phyloP scores from a whole-genome alignment of 2,113 vertebrate genomes.

The Bos javanicus region DNA sequence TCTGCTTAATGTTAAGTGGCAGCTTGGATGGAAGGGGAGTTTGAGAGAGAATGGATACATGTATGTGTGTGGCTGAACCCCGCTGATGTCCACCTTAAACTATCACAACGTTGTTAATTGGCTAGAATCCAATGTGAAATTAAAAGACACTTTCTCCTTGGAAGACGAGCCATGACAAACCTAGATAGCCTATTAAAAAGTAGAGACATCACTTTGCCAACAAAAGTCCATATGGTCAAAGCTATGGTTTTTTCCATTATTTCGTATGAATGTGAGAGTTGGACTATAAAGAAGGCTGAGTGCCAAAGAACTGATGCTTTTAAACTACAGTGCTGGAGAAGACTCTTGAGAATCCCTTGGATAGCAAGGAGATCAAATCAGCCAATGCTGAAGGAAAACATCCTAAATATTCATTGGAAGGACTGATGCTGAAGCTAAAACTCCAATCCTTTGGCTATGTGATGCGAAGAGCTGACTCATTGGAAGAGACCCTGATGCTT shows the following conservation, averaged over 20 bases:
- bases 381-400: not conserved
- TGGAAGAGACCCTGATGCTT: not conserved
- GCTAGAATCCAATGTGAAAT: not conserved
- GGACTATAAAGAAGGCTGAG: not conserved
- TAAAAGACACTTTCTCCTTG: not conserved
- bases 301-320: not conserved
- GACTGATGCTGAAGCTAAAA: not conserved
- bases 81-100: not conserved
- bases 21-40: not conserved
- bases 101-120: not conserved
- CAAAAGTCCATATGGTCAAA: not conserved
- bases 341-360: not conserved
- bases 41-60: not conserved
- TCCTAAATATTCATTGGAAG: not conserved
- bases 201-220: not conserved
- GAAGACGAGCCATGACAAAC: not conserved
- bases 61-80: not conserved
- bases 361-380: not conserved
- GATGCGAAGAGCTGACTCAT: fast-evolving
- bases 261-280: not conserved
- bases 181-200: not conserved
- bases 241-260: not conserved
- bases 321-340: not conserved
- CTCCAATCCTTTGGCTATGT: not conserved
- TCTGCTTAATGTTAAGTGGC: not conserved